These are phyloP conservation scores for Rousettus leschenaultii DNA, from an alignment of 2,113 vertebrate genomes.

Conservation along the genomic window DNA sequence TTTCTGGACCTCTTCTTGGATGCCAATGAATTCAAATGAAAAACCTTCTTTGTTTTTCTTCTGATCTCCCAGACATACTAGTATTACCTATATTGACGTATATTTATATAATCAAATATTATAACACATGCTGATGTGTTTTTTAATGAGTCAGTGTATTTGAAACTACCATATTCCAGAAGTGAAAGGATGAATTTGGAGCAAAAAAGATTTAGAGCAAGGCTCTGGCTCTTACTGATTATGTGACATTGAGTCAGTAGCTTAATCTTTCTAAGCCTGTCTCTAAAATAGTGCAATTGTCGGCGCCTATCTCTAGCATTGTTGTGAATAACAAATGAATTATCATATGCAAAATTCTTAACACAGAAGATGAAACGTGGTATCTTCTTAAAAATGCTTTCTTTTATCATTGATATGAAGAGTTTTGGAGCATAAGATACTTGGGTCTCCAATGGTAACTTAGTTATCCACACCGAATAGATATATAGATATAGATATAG, in stretches of 20 bases:
- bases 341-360: background rate
- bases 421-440: background rate
- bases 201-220: background rate
- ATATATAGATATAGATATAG: no score
- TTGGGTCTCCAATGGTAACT: background rate
- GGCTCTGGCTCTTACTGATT: background rate
- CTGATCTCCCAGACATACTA: background rate
- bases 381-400: background rate
- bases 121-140: background rate
- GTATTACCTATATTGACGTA: background rate
- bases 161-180: background rate
- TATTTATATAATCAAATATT: background rate
- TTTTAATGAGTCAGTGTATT: background rate
- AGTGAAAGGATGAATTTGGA: background rate
- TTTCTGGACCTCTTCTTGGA: background rate
- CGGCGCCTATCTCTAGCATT: accelerated
- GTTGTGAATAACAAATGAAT: background rate
- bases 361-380: background rate
- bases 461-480: background rate
- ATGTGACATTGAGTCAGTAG: background rate
- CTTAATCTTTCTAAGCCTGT: background rate
- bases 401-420: background rate
- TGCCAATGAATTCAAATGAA: background rate
- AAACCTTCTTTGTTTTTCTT: background rate
- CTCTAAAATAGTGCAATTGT: background rate